A percentile compares a stretch with the other conserved stretches of the same genome.
These are phyloP conservation scores for Cynodonichthys magdalenae DNA, from an alignment of 2,797 vertebrate species.

Conservation along the genomic window DNA sequence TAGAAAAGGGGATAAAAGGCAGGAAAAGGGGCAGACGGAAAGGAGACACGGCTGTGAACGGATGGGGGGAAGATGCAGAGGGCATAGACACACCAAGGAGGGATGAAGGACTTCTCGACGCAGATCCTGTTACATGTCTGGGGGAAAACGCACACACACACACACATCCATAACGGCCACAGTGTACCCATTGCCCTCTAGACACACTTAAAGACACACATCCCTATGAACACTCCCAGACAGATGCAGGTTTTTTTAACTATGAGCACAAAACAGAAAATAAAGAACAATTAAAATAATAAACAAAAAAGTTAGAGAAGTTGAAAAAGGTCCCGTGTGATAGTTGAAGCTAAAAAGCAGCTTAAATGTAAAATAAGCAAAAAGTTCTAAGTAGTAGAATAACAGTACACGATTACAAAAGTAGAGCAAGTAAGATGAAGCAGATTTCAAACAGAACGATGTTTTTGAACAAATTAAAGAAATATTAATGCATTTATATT, in stretches of 20 bases:
- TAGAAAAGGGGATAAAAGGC: slow-evolving; percentile 14
- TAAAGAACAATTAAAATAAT: no score
- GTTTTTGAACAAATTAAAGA: no score
- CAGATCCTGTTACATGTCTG: slow-evolving; percentile 68
- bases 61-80: slow-evolving; percentile 23
- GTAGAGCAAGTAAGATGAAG: no score
- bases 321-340: no score
- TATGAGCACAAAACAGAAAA: neutral
- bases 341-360: no score
- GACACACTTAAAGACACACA: slow-evolving; percentile 15
- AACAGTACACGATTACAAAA: no score
- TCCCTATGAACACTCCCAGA: slow-evolving; percentile 23
- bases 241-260: slow-evolving; percentile 29
- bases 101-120: slow-evolving; percentile 54
- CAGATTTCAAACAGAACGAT: no score
- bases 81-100: slow-evolving; percentile 61
- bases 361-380: no score
- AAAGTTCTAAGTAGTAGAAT: no score
- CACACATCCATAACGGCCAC: slow-evolving; percentile 51
- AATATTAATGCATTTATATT: no score
- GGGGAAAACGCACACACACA: slow-evolving; percentile 33
- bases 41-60: slow-evolving; percentile 46
- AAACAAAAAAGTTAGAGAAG: no score
- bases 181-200: slow-evolving; percentile 61
- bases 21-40: slow-evolving; percentile 46